Conservation (phyloP, 2,113 vertebrate species). For the Dicrurus megarhynchus region DNA sequence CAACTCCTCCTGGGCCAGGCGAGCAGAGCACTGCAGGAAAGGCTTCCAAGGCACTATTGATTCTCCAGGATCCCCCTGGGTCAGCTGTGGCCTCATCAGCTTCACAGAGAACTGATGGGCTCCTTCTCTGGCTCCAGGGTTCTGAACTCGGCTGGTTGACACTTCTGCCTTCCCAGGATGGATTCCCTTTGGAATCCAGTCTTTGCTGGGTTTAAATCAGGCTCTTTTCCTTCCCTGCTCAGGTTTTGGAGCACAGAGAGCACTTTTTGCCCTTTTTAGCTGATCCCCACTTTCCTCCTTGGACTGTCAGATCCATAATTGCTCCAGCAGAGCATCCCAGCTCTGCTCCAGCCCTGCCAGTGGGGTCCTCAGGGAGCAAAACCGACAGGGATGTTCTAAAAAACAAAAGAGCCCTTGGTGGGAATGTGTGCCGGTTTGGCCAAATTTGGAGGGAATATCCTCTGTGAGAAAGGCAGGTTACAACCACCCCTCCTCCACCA, state of each 20-base stretch:
- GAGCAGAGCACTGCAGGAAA: not conserved
- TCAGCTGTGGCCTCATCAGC: not conserved
- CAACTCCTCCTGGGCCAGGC: not conserved
- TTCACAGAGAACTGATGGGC: not conserved
- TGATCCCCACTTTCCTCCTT: not conserved
- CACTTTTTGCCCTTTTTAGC: not conserved
- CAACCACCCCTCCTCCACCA: too few relatives aligned
- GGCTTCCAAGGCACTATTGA: not conserved
- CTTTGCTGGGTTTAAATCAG: not conserved
- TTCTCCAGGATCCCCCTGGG: not conserved
- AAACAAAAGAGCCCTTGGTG: not conserved
- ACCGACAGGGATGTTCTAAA: not conserved
- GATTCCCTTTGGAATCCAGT: not conserved
- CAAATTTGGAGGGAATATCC: too few relatives aligned
- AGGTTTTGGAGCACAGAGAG: not conserved
- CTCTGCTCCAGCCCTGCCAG: not conserved
- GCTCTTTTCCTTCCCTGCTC: not conserved
- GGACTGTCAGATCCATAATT: not conserved
- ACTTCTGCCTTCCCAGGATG: not conserved
- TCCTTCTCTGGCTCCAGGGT: not conserved
- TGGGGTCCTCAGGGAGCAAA: fast-evolving
- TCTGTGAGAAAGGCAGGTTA: too few relatives aligned
- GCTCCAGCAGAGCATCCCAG: not conserved
- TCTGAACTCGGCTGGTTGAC: not conserved
- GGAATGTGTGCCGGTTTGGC: too few relatives aligned